Evolutionary conservation across 1,140 invertebrate genomes (phyloP).

Genomic region (Lutraria rhynchaena): DNA sequence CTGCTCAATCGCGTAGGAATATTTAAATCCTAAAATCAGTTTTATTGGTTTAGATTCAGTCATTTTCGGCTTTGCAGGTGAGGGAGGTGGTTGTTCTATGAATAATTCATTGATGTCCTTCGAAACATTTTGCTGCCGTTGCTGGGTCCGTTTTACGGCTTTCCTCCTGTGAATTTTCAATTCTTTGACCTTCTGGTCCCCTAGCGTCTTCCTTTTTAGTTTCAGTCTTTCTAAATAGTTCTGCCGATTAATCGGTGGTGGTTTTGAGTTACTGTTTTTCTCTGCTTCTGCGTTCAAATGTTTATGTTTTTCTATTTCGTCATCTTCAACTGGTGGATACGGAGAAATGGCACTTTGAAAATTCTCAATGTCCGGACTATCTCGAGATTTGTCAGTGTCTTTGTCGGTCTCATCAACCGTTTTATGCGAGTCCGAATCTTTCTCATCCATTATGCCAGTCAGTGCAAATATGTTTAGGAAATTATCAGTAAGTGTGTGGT

Average conservation of each 20-base stretch:
- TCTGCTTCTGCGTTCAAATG: constrained; percentile 46
- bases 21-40: constrained; percentile 49
- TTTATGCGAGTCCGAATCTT: too few relatives aligned
- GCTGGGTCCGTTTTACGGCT: constrained; percentile 26
- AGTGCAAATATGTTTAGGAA: too few relatives aligned
- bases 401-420: not conserved
- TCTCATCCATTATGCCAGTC: not conserved
- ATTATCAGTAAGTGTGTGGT: not conserved
- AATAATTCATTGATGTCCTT: constrained; percentile 27
- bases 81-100: not conserved
- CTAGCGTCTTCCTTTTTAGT: not conserved
- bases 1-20: constrained; percentile 52
- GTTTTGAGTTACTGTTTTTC: constrained; percentile 12
- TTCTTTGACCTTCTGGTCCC: constrained; percentile 22
- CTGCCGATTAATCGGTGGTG: not conserved
- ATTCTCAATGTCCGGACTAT: not conserved
- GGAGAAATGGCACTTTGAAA: not conserved
- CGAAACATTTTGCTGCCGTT: not conserved
- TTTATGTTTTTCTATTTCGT: constrained; percentile 44
- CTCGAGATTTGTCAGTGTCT: not conserved
- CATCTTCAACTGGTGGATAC: constrained; percentile 42
- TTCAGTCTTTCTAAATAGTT: constrained; percentile 39
- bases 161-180: constrained; percentile 8
- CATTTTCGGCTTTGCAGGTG: constrained; percentile 23
- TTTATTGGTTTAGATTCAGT: constrained; percentile 16